Conservation (phyloP, 1,140 invertebrate species). For the Diabrotica undecimpunctata region DNA sequence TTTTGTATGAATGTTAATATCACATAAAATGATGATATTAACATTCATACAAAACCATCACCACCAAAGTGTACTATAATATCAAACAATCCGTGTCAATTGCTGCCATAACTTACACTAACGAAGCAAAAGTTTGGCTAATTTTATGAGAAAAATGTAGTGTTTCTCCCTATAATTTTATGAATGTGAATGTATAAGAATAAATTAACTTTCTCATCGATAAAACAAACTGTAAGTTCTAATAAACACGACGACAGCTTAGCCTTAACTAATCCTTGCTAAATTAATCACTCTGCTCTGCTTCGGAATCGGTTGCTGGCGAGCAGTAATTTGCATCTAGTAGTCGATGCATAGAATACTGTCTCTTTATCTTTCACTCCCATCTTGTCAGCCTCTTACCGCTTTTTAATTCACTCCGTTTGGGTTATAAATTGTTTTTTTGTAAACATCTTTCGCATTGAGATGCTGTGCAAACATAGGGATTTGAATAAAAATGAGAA, state of each 20-base stretch:
- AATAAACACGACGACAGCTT: conserved; percentile 1
- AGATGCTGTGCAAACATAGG: not conserved
- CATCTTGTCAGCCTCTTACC: not conserved
- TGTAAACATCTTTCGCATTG: conserved; percentile 2
- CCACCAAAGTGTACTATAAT: no score
- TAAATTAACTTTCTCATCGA: no score
- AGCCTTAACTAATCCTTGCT: conserved; percentile 3
- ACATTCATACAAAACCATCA: no score
- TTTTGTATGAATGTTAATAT: no score
- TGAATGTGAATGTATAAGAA: no score
- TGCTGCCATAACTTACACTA: no score
- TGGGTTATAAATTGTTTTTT: conserved; percentile 10
- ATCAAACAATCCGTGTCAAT: no score
- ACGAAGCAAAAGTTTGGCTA: no score
- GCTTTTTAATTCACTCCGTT: conserved; percentile 1
- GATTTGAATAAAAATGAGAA: not conserved
- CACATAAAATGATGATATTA: no score
- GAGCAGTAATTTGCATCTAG: conserved; percentile 9
- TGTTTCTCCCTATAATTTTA: no score
- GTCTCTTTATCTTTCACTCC: not conserved
- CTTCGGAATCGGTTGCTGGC: not conserved
- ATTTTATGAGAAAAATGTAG: no score
- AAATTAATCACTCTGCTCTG: conserved; percentile 4
- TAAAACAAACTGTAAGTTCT: no score
- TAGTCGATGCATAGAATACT: conserved; percentile 8